A percentile compares a stretch with the other conserved stretches of the same genome.
These are phyloP conservation scores for Pristionchus exspectatus DNA, from an alignment of 2,888 invertebrate genomes.

Conservation along the genomic window DNA sequence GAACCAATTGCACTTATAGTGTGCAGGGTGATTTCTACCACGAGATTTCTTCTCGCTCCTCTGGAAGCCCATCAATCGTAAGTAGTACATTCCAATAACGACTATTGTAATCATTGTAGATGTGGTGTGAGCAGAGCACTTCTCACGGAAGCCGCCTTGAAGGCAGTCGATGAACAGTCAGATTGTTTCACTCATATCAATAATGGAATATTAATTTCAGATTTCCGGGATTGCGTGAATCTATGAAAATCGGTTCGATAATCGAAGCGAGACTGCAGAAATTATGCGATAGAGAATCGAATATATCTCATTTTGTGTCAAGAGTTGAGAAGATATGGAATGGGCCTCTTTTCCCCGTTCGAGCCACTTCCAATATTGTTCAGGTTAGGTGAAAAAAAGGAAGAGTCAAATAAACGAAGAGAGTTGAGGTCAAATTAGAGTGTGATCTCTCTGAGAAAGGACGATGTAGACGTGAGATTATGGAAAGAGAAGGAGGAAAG, in stretches of 20 bases:
- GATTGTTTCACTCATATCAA: not conserved
- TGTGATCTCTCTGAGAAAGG: conserved; percentile 17
- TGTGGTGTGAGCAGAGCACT: not conserved
- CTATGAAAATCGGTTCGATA: conserved; percentile 18
- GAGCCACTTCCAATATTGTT: not conserved
- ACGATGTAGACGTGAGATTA: not conserved
- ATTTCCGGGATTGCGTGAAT: not conserved
- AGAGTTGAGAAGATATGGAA: not conserved
- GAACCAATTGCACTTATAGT: not conserved
- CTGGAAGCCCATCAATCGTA: conserved; percentile 1
- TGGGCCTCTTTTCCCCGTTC: not conserved
- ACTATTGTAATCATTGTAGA: not conserved
- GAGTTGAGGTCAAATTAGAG: conserved; percentile 18
- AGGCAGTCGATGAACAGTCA: not conserved
- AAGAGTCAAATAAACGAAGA: not conserved
- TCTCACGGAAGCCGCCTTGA: not conserved
- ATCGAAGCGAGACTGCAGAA: conserved; percentile 7
- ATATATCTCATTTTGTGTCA: conserved; percentile 9
- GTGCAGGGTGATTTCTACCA: not conserved
- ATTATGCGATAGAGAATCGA: not conserved
- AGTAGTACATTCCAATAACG: not conserved
- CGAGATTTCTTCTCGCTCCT: conserved; percentile 33
- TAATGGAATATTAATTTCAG: not conserved
- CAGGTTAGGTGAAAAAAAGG: not conserved
- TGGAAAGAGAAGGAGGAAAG: not conserved